Evolutionary conservation across 2,888 invertebrate genomes (phyloP).

Genomic region (Eugnorisma glareosa): DNA sequence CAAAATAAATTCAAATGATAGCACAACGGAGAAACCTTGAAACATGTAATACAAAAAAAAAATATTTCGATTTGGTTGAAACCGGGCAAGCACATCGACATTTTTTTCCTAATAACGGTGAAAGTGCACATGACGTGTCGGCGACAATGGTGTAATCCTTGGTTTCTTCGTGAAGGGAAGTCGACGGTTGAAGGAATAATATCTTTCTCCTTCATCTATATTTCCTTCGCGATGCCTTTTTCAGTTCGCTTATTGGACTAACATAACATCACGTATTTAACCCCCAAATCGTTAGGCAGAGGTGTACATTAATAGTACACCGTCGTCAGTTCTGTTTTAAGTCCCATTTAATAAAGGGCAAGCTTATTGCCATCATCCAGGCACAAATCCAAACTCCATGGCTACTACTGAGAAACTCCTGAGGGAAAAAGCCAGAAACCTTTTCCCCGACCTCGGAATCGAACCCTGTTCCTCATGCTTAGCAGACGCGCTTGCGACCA

Average conservation of each 20-base stretch:
- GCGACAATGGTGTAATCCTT: neutral
- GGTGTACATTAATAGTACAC: neutral
- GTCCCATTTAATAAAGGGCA: neutral
- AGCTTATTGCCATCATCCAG: neutral
- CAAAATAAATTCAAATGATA: neutral
- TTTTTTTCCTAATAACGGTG: neutral
- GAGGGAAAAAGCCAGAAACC: neutral
- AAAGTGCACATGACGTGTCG: conserved; percentile 2
- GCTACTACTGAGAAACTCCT: neutral
- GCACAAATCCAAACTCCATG: neutral
- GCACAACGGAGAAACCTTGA: neutral
- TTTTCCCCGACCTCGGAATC: neutral
- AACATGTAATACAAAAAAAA: neutral
- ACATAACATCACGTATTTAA: neutral
- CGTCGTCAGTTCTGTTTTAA: neutral
- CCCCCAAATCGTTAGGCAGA: neutral
- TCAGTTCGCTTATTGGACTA: neutral
- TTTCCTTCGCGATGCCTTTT: neutral
- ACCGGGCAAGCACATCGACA: neutral
- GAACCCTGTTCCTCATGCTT: neutral
- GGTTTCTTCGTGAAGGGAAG: neutral
- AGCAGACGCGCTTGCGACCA: neutral
- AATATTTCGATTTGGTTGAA: neutral
- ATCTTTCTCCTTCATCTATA: neutral
- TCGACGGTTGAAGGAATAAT: conserved; percentile 3